Percentiles rank a stretch among this genome's conserved stretches.
Evolutionary conservation across 1,140 invertebrate species (phyloP).

Genomic region (Dendrolimus kikuchii): DNA sequence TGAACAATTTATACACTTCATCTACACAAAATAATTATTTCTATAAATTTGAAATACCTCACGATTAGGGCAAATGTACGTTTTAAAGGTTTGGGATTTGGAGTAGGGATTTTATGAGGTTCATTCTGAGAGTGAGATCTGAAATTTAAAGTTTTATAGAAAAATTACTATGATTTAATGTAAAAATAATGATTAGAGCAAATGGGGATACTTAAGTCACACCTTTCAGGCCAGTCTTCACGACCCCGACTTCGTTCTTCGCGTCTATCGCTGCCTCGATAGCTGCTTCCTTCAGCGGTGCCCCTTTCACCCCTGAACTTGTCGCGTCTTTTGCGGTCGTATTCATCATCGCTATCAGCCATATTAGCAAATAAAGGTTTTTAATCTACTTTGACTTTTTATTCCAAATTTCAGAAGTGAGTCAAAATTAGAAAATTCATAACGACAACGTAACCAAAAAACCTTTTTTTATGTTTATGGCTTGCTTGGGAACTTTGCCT

Average conservation of each 20-base stretch:
- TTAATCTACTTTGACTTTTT: neutral
- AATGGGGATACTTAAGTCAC: conserved; percentile 1
- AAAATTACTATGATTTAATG: neutral
- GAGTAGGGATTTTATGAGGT: conserved; percentile 36
- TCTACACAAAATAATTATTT: no score
- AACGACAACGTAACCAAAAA: no score
- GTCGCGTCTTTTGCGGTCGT: conserved; percentile 89
- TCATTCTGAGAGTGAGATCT: conserved; percentile 53
- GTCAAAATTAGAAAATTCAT: no score
- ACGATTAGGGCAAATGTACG: conserved; percentile 33
- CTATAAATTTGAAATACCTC: conserved; percentile 46
- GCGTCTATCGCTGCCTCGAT: conserved; percentile 81
- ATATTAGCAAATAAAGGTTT: conserved; percentile 62
- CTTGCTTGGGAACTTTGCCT: no score
- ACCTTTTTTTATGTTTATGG: no score
- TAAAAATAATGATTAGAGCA: neutral
- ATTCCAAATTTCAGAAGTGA: no score
- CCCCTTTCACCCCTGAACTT: conserved; percentile 91
- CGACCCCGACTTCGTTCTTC: conserved; percentile 75
- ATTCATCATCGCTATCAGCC: conserved; percentile 94
- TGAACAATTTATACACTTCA: no score
- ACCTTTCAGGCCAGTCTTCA: conserved; percentile 85
- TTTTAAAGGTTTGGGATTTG: conserved; percentile 42
- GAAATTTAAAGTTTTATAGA: conserved; percentile 23
- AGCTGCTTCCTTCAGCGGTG: conserved; percentile 78